Percentiles rank a stretch among this genome's conserved stretches.
Evolutionary conservation across 2,888 invertebrate genomes (phyloP).

Genomic region (Hypselothyrea guttata): DNA sequence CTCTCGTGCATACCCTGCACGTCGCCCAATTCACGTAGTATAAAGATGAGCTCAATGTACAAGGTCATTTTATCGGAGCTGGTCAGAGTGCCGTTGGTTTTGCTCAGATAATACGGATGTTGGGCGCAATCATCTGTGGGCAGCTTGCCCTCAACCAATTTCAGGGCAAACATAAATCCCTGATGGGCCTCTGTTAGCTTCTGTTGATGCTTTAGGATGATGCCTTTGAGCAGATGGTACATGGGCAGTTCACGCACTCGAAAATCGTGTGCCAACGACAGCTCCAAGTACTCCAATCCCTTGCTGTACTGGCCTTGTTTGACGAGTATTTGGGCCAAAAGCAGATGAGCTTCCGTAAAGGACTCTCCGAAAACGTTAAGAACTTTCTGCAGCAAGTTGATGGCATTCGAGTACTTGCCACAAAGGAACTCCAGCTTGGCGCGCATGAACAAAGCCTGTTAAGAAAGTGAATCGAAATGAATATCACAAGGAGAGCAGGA

Average conservation of each 20-base stretch:
- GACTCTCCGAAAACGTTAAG: slow-evolving; percentile 89
- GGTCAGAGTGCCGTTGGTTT: slow-evolving; percentile 82
- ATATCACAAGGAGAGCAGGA: no score
- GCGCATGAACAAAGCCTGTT: slow-evolving; percentile 86
- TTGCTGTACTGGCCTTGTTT: slow-evolving; percentile 87
- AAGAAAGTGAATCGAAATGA: slow-evolving; percentile 63
- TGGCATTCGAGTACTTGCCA: slow-evolving; percentile 89
- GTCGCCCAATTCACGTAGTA: slow-evolving; percentile 58
- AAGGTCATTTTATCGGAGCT: slow-evolving; percentile 92
- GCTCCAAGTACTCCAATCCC: slow-evolving; percentile 93
- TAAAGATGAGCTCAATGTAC: slow-evolving; percentile 92
- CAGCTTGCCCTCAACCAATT: slow-evolving; percentile 84
- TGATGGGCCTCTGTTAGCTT: slow-evolving; percentile 88
- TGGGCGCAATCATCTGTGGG: slow-evolving; percentile 22
- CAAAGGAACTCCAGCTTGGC: slow-evolving; percentile 91
- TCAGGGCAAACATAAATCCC: slow-evolving; percentile 89
- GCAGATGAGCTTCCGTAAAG: slow-evolving; percentile 91
- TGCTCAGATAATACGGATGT: slow-evolving; percentile 16
- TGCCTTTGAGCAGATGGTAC: slow-evolving; percentile 93
- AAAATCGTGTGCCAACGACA: slow-evolving; percentile 95
- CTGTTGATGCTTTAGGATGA: slow-evolving; percentile 89
- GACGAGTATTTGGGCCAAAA: slow-evolving; percentile 93
- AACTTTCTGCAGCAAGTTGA: slow-evolving; percentile 87
- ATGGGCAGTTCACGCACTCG: slow-evolving; percentile 94
- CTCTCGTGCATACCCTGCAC: slow-evolving; percentile 87